These are phyloP conservation scores for Falco columbarius DNA, from an alignment of 2,797 vertebrate genomes.

Conservation along the genomic window DNA sequence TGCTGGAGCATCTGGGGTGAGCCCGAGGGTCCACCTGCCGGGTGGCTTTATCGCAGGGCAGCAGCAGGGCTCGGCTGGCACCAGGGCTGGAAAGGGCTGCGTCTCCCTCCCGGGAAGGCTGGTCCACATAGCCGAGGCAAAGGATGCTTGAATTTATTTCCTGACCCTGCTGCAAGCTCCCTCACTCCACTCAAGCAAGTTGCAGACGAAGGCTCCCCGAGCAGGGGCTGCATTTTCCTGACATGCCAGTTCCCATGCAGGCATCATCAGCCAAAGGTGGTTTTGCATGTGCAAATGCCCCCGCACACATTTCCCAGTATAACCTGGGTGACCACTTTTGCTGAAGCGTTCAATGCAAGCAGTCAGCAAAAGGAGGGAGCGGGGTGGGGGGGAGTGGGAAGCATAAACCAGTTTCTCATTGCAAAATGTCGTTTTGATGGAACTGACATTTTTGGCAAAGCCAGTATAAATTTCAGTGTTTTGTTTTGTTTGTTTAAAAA, in stretches of 20 bases:
- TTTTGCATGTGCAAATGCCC: background rate
- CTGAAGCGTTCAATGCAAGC: background rate
- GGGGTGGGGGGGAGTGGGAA: background rate
- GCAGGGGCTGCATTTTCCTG: background rate
- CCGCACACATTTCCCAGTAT: background rate
- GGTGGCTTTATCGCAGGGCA: background rate
- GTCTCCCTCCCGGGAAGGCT: background rate
- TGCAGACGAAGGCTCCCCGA: background rate
- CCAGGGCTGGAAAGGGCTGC: background rate
- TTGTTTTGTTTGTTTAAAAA: constrained; percentile 56
- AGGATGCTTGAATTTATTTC: background rate
- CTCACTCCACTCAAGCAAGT: background rate
- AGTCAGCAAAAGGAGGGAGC: background rate
- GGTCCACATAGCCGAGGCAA: background rate
- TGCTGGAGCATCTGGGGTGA: background rate
- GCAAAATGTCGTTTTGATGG: constrained; percentile 54
- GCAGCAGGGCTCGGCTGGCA: background rate
- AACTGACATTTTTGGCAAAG: constrained; percentile 64
- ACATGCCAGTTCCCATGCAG: background rate
- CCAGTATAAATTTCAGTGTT: constrained; percentile 56
- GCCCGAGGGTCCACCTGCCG: background rate
- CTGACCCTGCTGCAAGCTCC: background rate
- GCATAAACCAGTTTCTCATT: background rate
- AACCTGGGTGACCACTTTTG: background rate
- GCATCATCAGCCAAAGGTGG: background rate